Conservation (phyloP, 2,888 invertebrate genomes). For the Eristalis tenax region DNA sequence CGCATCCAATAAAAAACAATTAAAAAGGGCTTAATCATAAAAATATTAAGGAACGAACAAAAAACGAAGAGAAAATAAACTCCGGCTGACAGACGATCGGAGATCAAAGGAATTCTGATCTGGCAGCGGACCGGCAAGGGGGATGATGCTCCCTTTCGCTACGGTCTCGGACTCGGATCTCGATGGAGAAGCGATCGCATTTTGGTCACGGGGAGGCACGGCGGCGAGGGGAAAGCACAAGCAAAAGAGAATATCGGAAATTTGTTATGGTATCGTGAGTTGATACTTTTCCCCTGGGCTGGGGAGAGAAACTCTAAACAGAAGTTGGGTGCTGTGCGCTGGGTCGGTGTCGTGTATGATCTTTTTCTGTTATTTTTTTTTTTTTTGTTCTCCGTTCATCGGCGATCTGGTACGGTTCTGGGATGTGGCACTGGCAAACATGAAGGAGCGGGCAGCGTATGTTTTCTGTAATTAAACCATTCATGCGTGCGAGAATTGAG, state of each 20-base stretch:
- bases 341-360: conserved; percentile 49
- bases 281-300: conserved; percentile 52
- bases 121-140: conserved; percentile 18
- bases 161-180: conserved; percentile 37
- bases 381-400: not conserved
- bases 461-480: conserved; percentile 68
- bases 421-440: conserved; percentile 13
- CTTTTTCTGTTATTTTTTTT: conserved; percentile 22
- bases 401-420: conserved; percentile 36
- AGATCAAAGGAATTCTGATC: conserved; percentile 69
- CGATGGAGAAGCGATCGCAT: conserved; percentile 34
- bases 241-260: conserved; percentile 50
- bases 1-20: conserved; percentile 68
- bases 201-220: not conserved
- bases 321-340: conserved; percentile 34
- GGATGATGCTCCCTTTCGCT: conserved; percentile 50
- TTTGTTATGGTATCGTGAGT: conserved; percentile 70
- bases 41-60: conserved; percentile 50
- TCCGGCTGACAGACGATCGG: conserved; percentile 66
- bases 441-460: conserved; percentile 40
- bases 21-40: conserved; percentile 70
- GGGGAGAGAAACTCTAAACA: conserved; percentile 36
- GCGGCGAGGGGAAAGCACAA: not conserved
- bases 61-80: conserved; percentile 23
- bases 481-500: conserved; percentile 65